These are phyloP conservation scores for Calonectris borealis DNA, from an alignment of 2,113 vertebrate genomes.

Conservation along the genomic window DNA sequence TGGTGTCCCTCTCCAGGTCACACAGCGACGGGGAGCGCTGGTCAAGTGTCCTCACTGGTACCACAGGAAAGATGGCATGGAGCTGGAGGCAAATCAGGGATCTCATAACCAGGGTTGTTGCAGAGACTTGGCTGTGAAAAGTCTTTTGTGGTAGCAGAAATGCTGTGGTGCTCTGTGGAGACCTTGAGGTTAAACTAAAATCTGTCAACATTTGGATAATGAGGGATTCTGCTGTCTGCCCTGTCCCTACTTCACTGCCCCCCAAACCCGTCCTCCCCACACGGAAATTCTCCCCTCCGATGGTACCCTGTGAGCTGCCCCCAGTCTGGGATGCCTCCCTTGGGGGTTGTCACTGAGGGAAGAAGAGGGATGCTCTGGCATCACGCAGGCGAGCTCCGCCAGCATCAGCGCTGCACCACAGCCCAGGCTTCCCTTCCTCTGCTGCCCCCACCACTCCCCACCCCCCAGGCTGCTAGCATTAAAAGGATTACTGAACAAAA, in stretches of 20 bases:
- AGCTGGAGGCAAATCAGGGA: not conserved
- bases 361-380: not conserved
- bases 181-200: not conserved
- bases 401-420: not conserved
- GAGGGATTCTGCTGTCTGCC: not conserved
- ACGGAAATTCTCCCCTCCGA: not conserved
- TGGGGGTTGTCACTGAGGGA: not conserved
- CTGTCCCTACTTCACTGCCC: accelerated
- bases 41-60: not conserved
- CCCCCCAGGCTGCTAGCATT: not conserved
- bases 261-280: not conserved
- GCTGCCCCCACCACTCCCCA: not conserved
- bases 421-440: not conserved
- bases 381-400: not conserved
- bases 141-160: not conserved
- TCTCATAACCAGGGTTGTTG: not conserved
- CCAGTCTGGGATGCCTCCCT: not conserved
- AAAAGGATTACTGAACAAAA: slow-evolving; percentile 68
- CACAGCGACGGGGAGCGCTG: accelerated
- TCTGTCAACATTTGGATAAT: not conserved
- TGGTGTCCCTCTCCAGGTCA: not conserved
- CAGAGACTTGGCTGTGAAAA: not conserved
- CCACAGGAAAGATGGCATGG: not conserved
- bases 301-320: not conserved
- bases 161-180: not conserved